These are phyloP conservation scores for Drosophila nasuta DNA, from an alignment of 1,140 invertebrate species.

Conservation along the genomic window DNA sequence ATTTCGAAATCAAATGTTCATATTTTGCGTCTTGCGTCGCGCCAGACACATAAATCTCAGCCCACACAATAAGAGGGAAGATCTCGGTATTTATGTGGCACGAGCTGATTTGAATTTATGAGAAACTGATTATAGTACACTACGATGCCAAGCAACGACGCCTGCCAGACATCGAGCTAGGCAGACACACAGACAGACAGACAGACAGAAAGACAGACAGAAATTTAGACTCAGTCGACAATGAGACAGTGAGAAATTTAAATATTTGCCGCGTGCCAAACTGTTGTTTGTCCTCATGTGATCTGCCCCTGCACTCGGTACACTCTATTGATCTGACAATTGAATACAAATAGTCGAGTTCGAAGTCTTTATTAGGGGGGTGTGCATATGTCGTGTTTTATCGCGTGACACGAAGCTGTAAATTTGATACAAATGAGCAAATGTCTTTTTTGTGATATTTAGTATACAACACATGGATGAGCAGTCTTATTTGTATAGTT, in stretches of 20 bases:
- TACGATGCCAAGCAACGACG: constrained; percentile 28
- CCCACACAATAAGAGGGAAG: constrained; percentile 50
- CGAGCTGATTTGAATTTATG: constrained; percentile 81
- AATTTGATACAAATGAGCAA: background rate
- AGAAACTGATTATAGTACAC: constrained; percentile 78
- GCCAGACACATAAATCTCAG: constrained; percentile 77
- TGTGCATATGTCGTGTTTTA: background rate
- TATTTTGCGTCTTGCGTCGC: constrained; percentile 60
- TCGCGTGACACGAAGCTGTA: background rate
- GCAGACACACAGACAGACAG: background rate
- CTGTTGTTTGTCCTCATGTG: constrained; percentile 12
- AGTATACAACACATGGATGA: too few species aligned
- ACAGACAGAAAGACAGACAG: background rate
- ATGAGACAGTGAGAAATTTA: constrained; percentile 48
- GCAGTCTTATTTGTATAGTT: too few species aligned
- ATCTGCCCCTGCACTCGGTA: background rate
- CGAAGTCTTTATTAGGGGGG: background rate
- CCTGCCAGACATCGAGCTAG: background rate
- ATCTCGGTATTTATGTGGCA: constrained; percentile 32
- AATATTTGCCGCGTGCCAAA: constrained; percentile 50
- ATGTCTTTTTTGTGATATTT: too few species aligned
- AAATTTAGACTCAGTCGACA: constrained; percentile 30
- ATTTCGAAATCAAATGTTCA: constrained; percentile 67
- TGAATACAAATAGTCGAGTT: background rate
- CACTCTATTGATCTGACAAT: constrained; percentile 1